Evolutionary conservation across 2,113 vertebrate genomes (phyloP), one percentile per base, ranked within the genome.

Genomic region (Rhizomys pruinosus): DNA sequence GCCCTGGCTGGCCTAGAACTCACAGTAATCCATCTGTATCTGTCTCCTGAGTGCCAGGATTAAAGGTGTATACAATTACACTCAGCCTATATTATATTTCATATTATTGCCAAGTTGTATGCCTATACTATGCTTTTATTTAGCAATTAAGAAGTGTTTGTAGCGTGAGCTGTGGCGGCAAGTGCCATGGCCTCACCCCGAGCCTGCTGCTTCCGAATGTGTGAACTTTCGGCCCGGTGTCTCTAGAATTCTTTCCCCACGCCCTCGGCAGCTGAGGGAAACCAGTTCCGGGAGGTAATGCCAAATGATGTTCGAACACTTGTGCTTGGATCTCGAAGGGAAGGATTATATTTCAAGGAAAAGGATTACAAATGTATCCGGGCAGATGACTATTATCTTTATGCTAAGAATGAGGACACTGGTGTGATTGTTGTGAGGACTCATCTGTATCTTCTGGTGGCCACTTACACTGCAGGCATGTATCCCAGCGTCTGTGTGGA

Each of bases 401-500:
- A 97, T 84, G 98, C 97, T 77, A 98, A 98, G 95, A 97, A 97
- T 32, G 96, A 96, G 47, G 97, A 98, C 0, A 95, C 92, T n/a
- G 98, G 98, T 17, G 85, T 99, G 89, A 69, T 98, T 16, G 66
- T 97, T 66, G 98, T 97, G 74, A 99, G 98, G 93, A 99, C 98
- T 7, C 81, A 85, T 2, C 32, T 90, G 37, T 98, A 98, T 87
- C 96, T 98, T 73, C 79, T 99, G 84, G 95, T 98, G 64, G 97
- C 98, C 84, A 98, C 98, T 1, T 99, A 98, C 91, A 92, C 59
- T 15, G 96, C 94, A 2, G 97, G 95, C 90, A 99, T 98, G 98
- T 98, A 98, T 91, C 98, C 98, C 73, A 98, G 98, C 3, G 97
- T 99, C 59, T 99, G 98, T 2, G 98, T 98, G 84, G 98, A 99